Evolutionary conservation across 2,888 invertebrate species (phyloP), one percentile per base, ranked within the genome.

Genomic region (Nemotelus pantherinus): DNA sequence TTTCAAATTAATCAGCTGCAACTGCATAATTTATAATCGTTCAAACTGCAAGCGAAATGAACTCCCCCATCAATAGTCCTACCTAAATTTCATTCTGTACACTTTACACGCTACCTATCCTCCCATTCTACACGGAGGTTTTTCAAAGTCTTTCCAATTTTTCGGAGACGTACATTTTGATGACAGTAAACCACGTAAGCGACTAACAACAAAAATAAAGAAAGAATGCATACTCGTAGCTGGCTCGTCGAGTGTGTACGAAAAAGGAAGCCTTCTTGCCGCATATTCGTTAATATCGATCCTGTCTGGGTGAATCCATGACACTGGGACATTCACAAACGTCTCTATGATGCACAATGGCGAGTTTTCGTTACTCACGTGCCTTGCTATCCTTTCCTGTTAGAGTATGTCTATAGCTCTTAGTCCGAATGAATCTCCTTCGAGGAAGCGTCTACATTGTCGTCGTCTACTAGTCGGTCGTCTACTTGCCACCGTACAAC

Each of bases 301-400:
- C 80, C 78, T 80, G 81, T 81, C 81, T 81, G 80, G 80, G 78
- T 77, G 77, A 81, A 81, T 81, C 80, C 80, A 81, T 80, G 80
- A 80, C 78, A 78, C 80, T 80, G 77, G 79, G 78, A 79, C 80
- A 80, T 79, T 80, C 77, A 70, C 64, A 53, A 63, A 68, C 77
- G 77, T 53, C 10, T 71, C 44, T 57, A 25, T n/a, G 4, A 39
- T 9, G 25, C 43, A 45, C 47, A 47, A n/a, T 3, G 10, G 7
- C 58, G 74, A 60, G 77, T 65, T 53, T 75, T 50, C 68, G 71
- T 65, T 55, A 76, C 65, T 76, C 47, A 55, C 76, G 53, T 76
- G 65, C 53, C 65, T 50, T 60, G 76, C 25, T 74, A 74, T 74
- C 60, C 74, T 74, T 70, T 63, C 74, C 48, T 41, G 25, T 25